Percentiles rank a stretch among this genome's conserved stretches.
Conservation (phyloP, 2,888 invertebrate genomes). For the Acleris holmiana region DNA sequence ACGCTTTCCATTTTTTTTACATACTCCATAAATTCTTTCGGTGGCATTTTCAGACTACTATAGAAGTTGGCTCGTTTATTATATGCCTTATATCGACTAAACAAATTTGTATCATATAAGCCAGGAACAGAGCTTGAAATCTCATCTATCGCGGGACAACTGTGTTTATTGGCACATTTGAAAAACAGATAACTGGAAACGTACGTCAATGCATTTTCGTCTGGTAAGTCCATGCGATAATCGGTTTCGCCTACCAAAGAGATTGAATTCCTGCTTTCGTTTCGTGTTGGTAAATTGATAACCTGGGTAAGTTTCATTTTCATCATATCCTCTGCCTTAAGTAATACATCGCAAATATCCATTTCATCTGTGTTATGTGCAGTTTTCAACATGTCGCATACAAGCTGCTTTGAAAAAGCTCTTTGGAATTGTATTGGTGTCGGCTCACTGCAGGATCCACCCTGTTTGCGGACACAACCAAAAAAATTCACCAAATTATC, state of each 20-base stretch:
- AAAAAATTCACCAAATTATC: constrained; percentile 31
- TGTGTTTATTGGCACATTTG: constrained; percentile 36
- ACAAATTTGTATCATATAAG: constrained; percentile 17
- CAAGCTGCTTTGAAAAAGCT: constrained; percentile 39
- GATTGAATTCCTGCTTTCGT: no score
- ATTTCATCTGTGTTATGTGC: constrained; percentile 23
- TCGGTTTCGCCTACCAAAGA: constrained; percentile 35
- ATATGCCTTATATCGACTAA: constrained; percentile 15
- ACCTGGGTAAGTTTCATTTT: background rate
- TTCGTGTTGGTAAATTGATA: no score
- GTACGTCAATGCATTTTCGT: constrained; percentile 36
- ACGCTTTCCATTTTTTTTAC: constrained; percentile 19
- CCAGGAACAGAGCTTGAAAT: constrained; percentile 9
- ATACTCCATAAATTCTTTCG: constrained; percentile 22
- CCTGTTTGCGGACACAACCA: constrained; percentile 33
- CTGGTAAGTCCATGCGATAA: constrained; percentile 37
- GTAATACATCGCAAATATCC: constrained; percentile 34
- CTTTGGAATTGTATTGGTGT: constrained; percentile 37
- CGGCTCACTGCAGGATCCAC: constrained; percentile 31
- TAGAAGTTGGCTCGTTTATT: constrained; percentile 24
- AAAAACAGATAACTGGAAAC: constrained; percentile 36
- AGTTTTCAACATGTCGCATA: constrained; percentile 36
- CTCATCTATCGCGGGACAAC: constrained; percentile 15
- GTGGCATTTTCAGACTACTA: constrained; percentile 25
- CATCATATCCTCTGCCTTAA: constrained; percentile 32